Percentiles rank a stretch among this genome's conserved stretches.
These are phyloP conservation scores for Neotoma lepida DNA, from an alignment of 2,113 vertebrate genomes.

Conservation along the genomic window DNA sequence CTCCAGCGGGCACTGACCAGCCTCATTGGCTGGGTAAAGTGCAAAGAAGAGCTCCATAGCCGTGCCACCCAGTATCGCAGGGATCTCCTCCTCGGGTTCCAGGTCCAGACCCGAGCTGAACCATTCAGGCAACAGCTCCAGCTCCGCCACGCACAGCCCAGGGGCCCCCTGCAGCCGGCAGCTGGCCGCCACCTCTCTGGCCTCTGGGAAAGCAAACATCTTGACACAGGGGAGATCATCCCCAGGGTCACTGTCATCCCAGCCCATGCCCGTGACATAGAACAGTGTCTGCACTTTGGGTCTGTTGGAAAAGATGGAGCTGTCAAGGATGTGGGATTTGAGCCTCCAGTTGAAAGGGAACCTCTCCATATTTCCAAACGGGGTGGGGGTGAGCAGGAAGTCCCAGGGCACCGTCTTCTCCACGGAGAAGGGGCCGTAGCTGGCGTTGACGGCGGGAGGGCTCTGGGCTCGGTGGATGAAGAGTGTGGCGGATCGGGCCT, in stretches of 20 bases:
- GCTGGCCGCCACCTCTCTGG: constrained; percentile 88
- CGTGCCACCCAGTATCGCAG: constrained; percentile 82
- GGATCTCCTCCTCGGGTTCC: constrained; percentile 85
- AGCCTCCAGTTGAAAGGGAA: constrained; percentile 91
- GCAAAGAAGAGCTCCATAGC: constrained; percentile 93
- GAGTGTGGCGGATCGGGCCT: constrained; percentile 91
- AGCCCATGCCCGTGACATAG: constrained; percentile 92
- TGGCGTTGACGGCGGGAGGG: constrained; percentile 91
- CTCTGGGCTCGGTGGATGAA: constrained; percentile 89
- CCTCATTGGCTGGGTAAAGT: constrained; percentile 86
- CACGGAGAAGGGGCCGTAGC: constrained; percentile 91
- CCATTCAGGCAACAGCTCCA: constrained; percentile 93
- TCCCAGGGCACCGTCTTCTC: constrained; percentile 88
- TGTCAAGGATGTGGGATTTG: constrained; percentile 90
- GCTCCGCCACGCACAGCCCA: constrained; percentile 93
- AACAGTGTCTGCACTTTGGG: constrained; percentile 95
- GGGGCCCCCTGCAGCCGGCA: constrained; percentile 92
- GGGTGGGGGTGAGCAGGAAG: constrained; percentile 87
- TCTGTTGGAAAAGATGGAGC: constrained; percentile 88
- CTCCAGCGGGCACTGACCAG: constrained; percentile 87
- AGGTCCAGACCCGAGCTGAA: constrained; percentile 86
- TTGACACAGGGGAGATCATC: constrained; percentile 92
- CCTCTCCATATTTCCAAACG: constrained; percentile 81
- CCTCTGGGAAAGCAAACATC: constrained; percentile 91
- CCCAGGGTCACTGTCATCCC: constrained; percentile 86